Base-by-base conservation (phyloP, 2,888 invertebrate genomes). In the Drosophila helvetica region DNA sequence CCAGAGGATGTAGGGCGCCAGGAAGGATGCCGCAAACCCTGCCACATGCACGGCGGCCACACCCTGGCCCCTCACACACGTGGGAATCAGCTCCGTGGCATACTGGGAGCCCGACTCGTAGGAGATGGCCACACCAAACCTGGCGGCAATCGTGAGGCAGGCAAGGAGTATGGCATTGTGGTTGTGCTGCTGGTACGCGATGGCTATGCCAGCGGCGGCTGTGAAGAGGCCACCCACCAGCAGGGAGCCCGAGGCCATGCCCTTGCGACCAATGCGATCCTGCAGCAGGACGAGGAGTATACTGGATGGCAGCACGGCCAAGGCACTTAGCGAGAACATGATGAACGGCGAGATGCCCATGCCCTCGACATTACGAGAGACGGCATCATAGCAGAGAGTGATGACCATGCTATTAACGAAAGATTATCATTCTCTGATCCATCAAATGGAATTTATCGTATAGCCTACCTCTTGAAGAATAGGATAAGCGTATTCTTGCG, bases 21-120 rank as follows among this genome's bases (percentile, higher is more conserved):
- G 92, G 80, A 94, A 94, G 62, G 93, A 93, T 17, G 94, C 94
- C 0, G 93, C 93, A 79, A 94, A 94, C 1, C 94, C 94, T 18
- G 93, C 93, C 18, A 94, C 93, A 85, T 94, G 94, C 18, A 94
- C 93, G 3, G 93, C 93, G 0, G 94, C 93, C 46, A 94, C 94
- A 27, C 94, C 94, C 86, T 94, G 94, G 3, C 94, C 95, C 46
- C 94, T 91, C 18, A 95, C 93, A 74, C 93, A 93, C 1, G 94
- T 94, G 30, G 95, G 94, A 72, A 94, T 93, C 57, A 95, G 89
- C 88, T 95, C 94, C 2, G 94, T 94, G 22, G 94, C 94, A 83
- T 95, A 95, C 88, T 94, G 94, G 15, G 94, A 93, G 6, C 94
- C 94, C 8, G 94, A 94, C 89, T 94, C 94, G 83, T 94, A 94